Percentiles rank a stretch among this genome's conserved stretches.
These are phyloP conservation scores for Acinonyx jubatus DNA, from an alignment of 2,113 vertebrate genomes.

Conservation along the genomic window DNA sequence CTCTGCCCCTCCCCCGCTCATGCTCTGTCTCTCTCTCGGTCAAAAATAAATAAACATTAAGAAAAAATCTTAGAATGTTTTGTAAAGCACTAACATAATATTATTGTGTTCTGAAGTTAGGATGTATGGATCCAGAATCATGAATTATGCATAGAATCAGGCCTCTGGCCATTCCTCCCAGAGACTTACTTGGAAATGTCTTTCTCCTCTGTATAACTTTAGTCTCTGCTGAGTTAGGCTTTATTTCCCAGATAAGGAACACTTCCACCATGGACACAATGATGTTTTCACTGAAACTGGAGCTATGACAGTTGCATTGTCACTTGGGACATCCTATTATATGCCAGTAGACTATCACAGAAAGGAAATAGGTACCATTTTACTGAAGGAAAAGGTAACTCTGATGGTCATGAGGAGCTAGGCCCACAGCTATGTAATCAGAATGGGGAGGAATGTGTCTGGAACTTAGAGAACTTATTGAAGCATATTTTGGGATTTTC, in stretches of 20 bases:
- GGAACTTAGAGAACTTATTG: background rate
- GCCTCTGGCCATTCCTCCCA: background rate
- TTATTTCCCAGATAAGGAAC: background rate
- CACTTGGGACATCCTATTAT: background rate
- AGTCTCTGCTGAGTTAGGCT: background rate
- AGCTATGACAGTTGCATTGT: background rate
- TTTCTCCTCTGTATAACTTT: background rate
- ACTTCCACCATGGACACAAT: background rate
- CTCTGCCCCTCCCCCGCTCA: no score
- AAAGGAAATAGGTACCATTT: background rate
- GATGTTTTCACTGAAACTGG: background rate
- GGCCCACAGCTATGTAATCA: background rate
- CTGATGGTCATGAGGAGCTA: background rate
- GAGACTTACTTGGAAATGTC: background rate
- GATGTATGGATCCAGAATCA: background rate
- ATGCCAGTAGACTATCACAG: background rate
- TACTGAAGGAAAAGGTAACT: background rate
- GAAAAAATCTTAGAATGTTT: background rate
- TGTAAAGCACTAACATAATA: background rate
- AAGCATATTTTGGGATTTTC: background rate
- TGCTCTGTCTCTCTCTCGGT: no score
- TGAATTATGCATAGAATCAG: background rate
- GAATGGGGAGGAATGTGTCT: background rate
- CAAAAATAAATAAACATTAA: no score
- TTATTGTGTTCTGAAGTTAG: background rate